Conservation (phyloP, 2,113 vertebrate species). For the Corythornis madagascariensis region DNA sequence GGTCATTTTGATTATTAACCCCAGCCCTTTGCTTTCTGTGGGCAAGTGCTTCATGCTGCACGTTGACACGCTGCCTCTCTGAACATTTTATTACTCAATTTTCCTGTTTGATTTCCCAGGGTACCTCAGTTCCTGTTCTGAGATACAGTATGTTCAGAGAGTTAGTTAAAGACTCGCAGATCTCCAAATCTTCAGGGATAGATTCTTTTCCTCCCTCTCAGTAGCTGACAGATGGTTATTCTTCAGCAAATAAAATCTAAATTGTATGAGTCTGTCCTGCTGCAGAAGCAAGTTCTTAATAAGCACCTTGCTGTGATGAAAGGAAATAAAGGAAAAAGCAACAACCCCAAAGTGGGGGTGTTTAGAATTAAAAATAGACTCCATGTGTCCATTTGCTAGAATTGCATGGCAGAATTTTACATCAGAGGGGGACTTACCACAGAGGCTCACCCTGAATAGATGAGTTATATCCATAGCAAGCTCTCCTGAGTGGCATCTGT, state of each 20-base stretch:
- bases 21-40: slow-evolving; percentile 8
- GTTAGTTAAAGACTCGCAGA: slow-evolving; percentile 28
- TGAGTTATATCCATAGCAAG: neutral
- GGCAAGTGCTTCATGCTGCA: neutral
- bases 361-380: slow-evolving; percentile 46
- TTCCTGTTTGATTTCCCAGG: slow-evolving; percentile 68
- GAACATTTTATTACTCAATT: slow-evolving; percentile 32
- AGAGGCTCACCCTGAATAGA: neutral
- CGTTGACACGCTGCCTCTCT: neutral
- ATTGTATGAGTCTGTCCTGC: neutral
- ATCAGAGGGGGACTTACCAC: neutral
- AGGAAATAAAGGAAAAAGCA: slow-evolving; percentile 57
- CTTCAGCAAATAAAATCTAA: slow-evolving; percentile 55
- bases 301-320: slow-evolving; percentile 52
- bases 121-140: slow-evolving; percentile 52
- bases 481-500: neutral
- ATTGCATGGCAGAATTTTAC: neutral
- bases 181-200: slow-evolving; percentile 28
- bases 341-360: neutral
- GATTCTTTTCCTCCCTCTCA: slow-evolving; percentile 38
- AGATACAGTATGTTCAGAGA: neutral
- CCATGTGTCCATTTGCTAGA: neutral
- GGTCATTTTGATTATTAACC: slow-evolving; percentile 58
- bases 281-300: slow-evolving; percentile 48
- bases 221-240: slow-evolving; percentile 68